Evolutionary conservation across 1,140 invertebrate genomes (phyloP).

Genomic region (Doryteuthis pealeii): DNA sequence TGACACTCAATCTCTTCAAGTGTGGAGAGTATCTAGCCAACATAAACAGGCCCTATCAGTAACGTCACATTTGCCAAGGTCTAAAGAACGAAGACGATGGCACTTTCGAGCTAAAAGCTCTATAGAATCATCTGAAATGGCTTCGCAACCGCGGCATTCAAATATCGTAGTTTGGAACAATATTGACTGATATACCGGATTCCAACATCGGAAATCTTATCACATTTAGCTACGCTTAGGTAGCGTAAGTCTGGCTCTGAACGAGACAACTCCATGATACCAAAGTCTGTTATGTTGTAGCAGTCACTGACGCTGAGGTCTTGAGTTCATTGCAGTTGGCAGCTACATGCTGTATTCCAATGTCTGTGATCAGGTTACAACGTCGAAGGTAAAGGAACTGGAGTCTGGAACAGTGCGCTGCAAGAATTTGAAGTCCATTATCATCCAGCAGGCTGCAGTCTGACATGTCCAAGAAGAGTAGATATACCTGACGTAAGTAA

Average conservation of each 20-base stretch:
- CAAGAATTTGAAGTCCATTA: conserved; percentile 77
- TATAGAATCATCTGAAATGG: conserved; percentile 85
- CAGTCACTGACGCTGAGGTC: conserved; percentile 91
- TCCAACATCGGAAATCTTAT: conserved; percentile 87
- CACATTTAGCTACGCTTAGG: conserved; percentile 87
- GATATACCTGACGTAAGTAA: conserved; percentile 55
- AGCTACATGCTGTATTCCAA: conserved; percentile 68
- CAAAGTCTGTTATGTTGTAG: conserved; percentile 84
- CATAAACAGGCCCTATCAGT: conserved; percentile 81
- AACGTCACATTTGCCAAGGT: conserved; percentile 90
- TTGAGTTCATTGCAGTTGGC: conserved; percentile 78
- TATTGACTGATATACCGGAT: conserved; percentile 84
- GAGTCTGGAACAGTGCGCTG: conserved; percentile 82
- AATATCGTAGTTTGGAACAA: conserved; percentile 85
- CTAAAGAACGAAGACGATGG: conserved; percentile 78
- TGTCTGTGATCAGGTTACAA: conserved; percentile 66
- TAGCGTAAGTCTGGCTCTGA: conserved; percentile 80
- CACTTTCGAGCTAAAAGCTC: conserved; percentile 80
- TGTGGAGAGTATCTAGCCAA: conserved; percentile 87
- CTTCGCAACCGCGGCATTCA: conserved; percentile 90
- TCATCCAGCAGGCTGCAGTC: conserved; percentile 84
- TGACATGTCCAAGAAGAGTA: conserved; percentile 67
- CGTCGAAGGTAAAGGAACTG: conserved; percentile 84
- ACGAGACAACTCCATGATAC: conserved; percentile 84
- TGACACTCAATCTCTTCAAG: conserved; percentile 83